These are phyloP conservation scores for Ophion slaviceki DNA, from an alignment of 2,888 invertebrate genomes.

Conservation along the genomic window DNA sequence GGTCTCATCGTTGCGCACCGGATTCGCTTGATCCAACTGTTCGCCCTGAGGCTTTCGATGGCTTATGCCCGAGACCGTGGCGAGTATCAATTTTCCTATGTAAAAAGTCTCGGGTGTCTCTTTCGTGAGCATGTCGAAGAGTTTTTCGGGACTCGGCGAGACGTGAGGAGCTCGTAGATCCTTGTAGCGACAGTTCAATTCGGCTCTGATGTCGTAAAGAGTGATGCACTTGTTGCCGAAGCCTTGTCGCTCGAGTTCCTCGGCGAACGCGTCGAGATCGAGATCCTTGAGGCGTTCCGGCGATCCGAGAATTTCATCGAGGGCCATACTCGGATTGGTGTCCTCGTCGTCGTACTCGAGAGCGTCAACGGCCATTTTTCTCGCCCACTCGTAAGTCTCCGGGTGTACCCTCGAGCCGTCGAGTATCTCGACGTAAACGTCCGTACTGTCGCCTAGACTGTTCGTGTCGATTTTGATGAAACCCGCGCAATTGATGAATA, in stretches of 20 bases:
- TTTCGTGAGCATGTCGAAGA: constrained; percentile 97
- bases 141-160: constrained; percentile 92
- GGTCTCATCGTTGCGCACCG: constrained; percentile 96
- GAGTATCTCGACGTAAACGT: constrained; percentile 95
- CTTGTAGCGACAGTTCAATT: constrained; percentile 95
- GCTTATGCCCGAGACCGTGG: constrained; percentile 91
- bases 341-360: constrained; percentile 96
- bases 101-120: constrained; percentile 97
- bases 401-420: constrained; percentile 99
- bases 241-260: constrained; percentile 95
- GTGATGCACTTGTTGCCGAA: constrained; percentile 95
- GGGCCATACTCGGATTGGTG: constrained; percentile 96
- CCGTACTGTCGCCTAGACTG: constrained; percentile 94
- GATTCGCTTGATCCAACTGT: constrained; percentile 96
- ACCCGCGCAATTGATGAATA: constrained; percentile 98
- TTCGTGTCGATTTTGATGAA: constrained; percentile 98
- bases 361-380: constrained; percentile 99
- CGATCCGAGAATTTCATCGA: constrained; percentile 97
- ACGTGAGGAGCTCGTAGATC: constrained; percentile 91
- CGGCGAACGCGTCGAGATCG: constrained; percentile 98
- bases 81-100: constrained; percentile 92
- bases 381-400: constrained; percentile 99
- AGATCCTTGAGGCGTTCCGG: constrained; percentile 96
- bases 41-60: constrained; percentile 95
- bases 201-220: constrained; percentile 97